Percentiles rank a stretch among this genome's conserved stretches.
phyloP scores from a whole-genome alignment of 37 sponge, comb jelly and placozoan species.

The Hexactinellida sp. region DNA sequence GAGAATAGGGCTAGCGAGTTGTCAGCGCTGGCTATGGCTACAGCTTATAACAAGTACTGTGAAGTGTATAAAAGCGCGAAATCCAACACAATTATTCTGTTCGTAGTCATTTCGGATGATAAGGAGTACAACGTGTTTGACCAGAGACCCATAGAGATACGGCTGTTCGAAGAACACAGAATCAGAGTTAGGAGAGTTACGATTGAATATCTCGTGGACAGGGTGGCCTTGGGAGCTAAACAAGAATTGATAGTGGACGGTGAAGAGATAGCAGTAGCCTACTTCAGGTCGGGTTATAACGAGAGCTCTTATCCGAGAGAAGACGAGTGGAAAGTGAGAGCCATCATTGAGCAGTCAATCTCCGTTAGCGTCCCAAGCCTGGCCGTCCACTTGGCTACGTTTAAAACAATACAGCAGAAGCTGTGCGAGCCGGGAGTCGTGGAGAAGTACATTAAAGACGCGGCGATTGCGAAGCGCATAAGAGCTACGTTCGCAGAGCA shows the following conservation, averaged over 20 bases:
- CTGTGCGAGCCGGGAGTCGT: not conserved
- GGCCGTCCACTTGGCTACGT: not conserved
- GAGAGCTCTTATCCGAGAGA: not conserved
- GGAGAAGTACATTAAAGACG: not conserved
- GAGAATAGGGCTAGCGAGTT: not conserved
- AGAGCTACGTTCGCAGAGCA: not conserved
- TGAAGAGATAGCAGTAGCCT: not conserved
- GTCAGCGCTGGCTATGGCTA: slow-evolving; percentile 8
- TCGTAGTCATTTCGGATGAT: not conserved
- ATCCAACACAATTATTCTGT: not conserved
- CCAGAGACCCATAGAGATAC: not conserved
- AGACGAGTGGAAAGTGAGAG: not conserved
- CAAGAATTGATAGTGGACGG: not conserved
- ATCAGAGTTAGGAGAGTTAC: not conserved
- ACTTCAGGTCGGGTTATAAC: not conserved
- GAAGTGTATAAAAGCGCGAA: not conserved
- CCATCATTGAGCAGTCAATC: not conserved
- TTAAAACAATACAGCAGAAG: not conserved
- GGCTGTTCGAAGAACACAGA: not conserved
- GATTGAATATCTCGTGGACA: not conserved
- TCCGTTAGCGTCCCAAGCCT: not conserved
- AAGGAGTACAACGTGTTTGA: not conserved
- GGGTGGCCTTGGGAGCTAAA: not conserved
- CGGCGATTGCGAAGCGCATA: not conserved
- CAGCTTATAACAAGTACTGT: slow-evolving; percentile 12